phyloP scores from a whole-genome alignment of 2,888 invertebrate species.

The Synergus laeviventris region DNA sequence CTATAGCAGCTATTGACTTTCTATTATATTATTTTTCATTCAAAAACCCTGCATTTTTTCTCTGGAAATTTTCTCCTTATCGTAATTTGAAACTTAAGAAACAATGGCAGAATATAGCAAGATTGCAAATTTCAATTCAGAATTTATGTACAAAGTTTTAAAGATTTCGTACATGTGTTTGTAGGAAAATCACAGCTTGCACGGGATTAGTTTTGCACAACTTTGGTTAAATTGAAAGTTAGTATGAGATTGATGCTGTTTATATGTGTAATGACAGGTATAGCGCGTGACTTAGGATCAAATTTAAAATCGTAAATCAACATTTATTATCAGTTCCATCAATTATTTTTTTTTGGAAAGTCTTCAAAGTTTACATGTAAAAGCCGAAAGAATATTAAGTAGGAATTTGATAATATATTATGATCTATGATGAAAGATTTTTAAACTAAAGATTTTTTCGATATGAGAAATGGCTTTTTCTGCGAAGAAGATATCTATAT shows the following conservation, averaged over 20 bases:
- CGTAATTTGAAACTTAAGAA: not conserved
- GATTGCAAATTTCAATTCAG: not conserved
- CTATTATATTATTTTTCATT: not conserved
- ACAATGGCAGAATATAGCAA: not conserved
- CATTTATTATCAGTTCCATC: not conserved
- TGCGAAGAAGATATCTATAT: not conserved
- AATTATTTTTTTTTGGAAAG: not conserved
- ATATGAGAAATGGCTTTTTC: not conserved
- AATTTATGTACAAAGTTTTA: constrained; percentile 20
- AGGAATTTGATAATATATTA: too few relatives aligned
- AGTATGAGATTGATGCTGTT: not conserved
- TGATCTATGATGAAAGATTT: not conserved
- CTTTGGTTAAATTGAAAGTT: constrained; percentile 9
- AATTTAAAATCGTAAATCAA: not conserved
- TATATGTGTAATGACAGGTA: not conserved
- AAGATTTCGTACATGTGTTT: not conserved
- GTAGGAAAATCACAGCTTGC: not conserved
- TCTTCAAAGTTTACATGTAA: not conserved
- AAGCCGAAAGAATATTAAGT: too few relatives aligned
- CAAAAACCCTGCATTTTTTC: too few relatives aligned
- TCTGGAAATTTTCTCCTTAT: not conserved
- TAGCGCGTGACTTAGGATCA: not conserved
- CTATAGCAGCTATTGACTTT: not conserved
- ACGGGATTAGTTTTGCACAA: constrained; percentile 11
- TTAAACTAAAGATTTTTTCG: not conserved